These are phyloP conservation scores for Pelecanus crispus DNA, from an alignment of 2,113 vertebrate genomes.

Conservation along the genomic window DNA sequence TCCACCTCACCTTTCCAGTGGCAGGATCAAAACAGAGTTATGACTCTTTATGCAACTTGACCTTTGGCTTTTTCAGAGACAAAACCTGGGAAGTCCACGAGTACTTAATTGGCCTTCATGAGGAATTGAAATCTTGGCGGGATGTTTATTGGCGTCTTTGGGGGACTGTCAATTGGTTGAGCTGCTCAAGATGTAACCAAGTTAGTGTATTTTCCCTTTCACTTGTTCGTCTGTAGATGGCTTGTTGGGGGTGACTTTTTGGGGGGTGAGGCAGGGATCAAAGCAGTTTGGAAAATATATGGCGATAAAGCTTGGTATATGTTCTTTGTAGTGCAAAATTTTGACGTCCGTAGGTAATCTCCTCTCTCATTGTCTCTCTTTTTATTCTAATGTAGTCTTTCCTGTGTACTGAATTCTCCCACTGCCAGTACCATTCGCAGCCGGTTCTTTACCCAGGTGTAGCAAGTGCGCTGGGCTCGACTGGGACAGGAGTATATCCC, in stretches of 20 bases:
- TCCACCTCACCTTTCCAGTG: background rate
- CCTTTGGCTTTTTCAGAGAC: constrained; percentile 76
- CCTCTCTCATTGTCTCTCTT: background rate
- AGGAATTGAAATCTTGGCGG: constrained; percentile 93
- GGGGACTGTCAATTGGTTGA: constrained; percentile 91
- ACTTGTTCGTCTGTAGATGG: background rate
- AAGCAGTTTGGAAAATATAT: background rate
- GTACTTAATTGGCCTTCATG: constrained; percentile 84
- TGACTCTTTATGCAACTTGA: background rate
- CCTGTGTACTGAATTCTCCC: constrained; percentile 88
- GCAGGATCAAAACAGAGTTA: background rate
- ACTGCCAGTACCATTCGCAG: constrained; percentile 91
- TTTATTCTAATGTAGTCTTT: constrained; percentile 75
- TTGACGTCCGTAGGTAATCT: background rate
- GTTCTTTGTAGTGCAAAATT: background rate
- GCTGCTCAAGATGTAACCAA: constrained; percentile 88
- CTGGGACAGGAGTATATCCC: constrained; percentile 87
- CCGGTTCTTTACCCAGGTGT: constrained; percentile 81
- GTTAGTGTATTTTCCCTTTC: constrained; percentile 21
- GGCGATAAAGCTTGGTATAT: background rate
- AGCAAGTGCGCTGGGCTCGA: constrained; percentile 71
- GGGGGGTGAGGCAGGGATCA: background rate
- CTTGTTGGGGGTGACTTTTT: background rate
- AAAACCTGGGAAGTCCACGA: constrained; percentile 94
- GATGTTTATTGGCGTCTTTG: constrained; percentile 97